Evolutionary conservation across 2,113 vertebrate genomes (phyloP).

Genomic region (Hypanus sabinus): DNA sequence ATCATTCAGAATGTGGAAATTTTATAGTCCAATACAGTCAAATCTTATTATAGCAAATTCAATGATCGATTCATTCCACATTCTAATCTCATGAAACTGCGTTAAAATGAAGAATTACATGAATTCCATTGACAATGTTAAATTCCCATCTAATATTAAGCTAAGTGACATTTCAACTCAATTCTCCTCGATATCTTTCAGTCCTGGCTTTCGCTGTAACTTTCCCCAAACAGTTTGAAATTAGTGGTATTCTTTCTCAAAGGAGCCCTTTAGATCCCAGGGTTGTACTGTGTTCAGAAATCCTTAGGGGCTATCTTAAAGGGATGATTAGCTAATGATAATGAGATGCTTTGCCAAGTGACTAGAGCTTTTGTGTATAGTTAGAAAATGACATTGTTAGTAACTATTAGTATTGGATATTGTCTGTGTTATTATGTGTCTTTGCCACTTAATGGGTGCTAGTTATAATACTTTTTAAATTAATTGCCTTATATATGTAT

Average conservation of each 20-base stretch:
- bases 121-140: not conserved
- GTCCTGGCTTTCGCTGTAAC: not conserved
- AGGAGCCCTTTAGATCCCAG: not conserved
- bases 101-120: not conserved
- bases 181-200: not conserved
- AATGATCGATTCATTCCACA: not conserved
- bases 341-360: slow-evolving; percentile 29
- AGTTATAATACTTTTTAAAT: slow-evolving; percentile 37
- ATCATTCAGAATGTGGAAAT: not conserved
- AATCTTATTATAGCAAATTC: not conserved
- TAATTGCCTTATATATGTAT: slow-evolving; percentile 37
- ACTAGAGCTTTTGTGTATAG: slow-evolving; percentile 28
- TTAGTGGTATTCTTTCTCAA: not conserved
- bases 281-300: not conserved
- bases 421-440: slow-evolving; percentile 34
- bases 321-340: not conserved
- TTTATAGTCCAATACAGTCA: not conserved
- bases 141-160: not conserved
- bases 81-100: not conserved
- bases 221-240: not conserved
- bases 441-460: slow-evolving; percentile 35
- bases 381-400: slow-evolving; percentile 6
- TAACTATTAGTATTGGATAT: slow-evolving; percentile 11
- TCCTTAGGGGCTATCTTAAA: not conserved
- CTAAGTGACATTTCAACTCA: not conserved